phyloP scores from a whole-genome alignment of 2,113 vertebrate genomes.

The Cyanoderma ruficeps region DNA sequence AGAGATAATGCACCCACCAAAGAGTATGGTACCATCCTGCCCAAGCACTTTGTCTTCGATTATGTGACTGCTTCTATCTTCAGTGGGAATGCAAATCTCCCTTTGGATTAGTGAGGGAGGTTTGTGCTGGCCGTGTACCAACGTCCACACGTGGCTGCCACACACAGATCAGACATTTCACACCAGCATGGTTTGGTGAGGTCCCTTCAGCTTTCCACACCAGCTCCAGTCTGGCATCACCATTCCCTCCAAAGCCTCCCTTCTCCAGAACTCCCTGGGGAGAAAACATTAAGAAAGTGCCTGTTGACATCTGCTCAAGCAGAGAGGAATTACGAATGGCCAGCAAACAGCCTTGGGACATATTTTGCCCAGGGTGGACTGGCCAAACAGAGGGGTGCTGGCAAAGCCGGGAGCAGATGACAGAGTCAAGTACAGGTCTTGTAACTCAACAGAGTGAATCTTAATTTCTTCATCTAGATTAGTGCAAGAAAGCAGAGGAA shows the following conservation, averaged over 20 bases:
- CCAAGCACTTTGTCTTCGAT: not conserved
- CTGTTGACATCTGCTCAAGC: not conserved
- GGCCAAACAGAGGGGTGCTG: not conserved
- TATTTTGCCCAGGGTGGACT: not conserved
- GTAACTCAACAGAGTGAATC: not conserved
- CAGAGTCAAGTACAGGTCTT: not conserved
- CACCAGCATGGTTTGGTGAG: not conserved
- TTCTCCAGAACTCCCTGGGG: not conserved
- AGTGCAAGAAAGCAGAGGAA: not conserved
- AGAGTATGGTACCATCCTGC: accelerated
- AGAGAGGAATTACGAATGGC: not conserved
- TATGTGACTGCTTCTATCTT: not conserved
- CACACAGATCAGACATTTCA: not conserved
- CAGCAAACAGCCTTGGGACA: not conserved
- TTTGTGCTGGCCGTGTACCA: not conserved
- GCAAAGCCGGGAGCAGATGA: not conserved
- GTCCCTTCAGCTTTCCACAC: not conserved
- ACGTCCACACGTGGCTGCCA: not conserved
- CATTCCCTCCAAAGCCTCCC: not conserved
- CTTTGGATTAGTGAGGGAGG: not conserved
- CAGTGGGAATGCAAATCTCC: not conserved
- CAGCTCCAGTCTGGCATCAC: not conserved
- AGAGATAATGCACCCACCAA: not conserved
- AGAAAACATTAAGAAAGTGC: not conserved
- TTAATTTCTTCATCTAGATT: not conserved